Conservation (phyloP, 2,888 invertebrate species). For the Epistrophe grossulariae region DNA sequence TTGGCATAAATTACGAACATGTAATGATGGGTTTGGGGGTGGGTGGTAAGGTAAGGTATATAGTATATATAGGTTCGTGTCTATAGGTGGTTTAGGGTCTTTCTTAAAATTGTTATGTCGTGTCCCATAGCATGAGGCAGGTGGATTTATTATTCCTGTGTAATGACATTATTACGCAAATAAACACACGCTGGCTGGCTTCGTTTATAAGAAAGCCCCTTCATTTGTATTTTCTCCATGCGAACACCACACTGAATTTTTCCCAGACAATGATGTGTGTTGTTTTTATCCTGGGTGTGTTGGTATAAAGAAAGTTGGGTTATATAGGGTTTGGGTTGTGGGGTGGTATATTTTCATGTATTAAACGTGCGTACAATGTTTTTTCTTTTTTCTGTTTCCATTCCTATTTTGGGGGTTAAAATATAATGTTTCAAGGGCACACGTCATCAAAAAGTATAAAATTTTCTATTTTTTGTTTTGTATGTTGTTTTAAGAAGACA, state of each 20-base stretch:
- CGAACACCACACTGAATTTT: conserved; percentile 6
- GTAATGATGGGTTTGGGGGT: conserved; percentile 13
- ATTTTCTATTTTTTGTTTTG: not conserved
- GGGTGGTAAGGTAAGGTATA: not conserved
- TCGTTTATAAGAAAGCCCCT: conserved; percentile 40
- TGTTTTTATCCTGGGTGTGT: not conserved
- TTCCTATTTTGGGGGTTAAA: not conserved
- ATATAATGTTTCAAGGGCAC: conserved; percentile 29
- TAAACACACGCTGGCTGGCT: conserved; percentile 64
- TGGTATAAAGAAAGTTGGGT: not conserved
- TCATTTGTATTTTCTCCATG: conserved; percentile 40
- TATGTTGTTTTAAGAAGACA: conserved; percentile 17
- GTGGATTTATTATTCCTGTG: conserved; percentile 68
- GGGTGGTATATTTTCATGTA: conserved; percentile 17
- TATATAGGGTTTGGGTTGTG: not conserved
- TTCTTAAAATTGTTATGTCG: conserved; percentile 36
- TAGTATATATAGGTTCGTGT: not conserved
- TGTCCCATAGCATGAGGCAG: conserved; percentile 59
- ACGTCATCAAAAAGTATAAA: conserved; percentile 9
- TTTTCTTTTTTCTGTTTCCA: not conserved
- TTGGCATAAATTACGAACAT: conserved; percentile 62
- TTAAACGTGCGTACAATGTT: conserved; percentile 18
- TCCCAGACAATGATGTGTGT: conserved; percentile 34
- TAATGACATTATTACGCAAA: conserved; percentile 74
- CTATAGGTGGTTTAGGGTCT: not conserved